A percentile compares a stretch with the other conserved stretches of the same genome.
Evolutionary conservation across 2,113 vertebrate genomes (phyloP).

Genomic region (Malurus melanocephalus): DNA sequence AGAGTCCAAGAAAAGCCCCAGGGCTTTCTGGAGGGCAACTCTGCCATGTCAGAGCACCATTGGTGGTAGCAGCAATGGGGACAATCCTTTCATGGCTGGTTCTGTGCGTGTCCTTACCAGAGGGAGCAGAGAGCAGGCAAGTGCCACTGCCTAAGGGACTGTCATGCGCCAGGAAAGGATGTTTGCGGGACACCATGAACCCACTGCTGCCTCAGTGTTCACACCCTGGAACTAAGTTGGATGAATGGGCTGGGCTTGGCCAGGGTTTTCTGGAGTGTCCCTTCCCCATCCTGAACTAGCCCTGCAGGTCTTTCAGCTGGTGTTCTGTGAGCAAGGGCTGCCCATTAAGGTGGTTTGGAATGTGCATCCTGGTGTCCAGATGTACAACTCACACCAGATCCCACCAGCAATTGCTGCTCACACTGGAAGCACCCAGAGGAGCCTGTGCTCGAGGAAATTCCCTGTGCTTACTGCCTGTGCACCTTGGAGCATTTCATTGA

Average conservation of each 20-base stretch:
- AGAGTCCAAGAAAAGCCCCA: background rate
- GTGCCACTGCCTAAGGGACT: background rate
- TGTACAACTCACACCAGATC: fast-evolving
- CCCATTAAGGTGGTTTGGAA: background rate
- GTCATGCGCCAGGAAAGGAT: background rate
- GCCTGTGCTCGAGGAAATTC: background rate
- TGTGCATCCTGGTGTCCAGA: background rate
- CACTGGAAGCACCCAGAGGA: background rate
- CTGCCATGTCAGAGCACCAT: background rate
- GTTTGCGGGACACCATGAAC: background rate
- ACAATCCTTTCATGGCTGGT: background rate
- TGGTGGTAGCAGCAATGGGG: fast-evolving
- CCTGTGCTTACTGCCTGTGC: background rate
- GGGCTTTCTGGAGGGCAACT: background rate
- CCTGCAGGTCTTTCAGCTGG: background rate
- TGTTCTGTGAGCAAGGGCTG: background rate
- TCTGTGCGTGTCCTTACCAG: background rate
- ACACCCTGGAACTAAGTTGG: background rate
- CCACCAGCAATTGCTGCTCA: background rate
- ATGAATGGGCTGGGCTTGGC: background rate
- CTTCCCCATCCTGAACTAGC: background rate
- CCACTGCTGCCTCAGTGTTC: fast-evolving
- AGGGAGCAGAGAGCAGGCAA: background rate
- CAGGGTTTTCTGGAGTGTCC: background rate
- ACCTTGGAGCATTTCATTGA: background rate